These are phyloP conservation scores for Odontophorus gujanensis DNA, from an alignment of 2,113 vertebrate species.

Conservation along the genomic window DNA sequence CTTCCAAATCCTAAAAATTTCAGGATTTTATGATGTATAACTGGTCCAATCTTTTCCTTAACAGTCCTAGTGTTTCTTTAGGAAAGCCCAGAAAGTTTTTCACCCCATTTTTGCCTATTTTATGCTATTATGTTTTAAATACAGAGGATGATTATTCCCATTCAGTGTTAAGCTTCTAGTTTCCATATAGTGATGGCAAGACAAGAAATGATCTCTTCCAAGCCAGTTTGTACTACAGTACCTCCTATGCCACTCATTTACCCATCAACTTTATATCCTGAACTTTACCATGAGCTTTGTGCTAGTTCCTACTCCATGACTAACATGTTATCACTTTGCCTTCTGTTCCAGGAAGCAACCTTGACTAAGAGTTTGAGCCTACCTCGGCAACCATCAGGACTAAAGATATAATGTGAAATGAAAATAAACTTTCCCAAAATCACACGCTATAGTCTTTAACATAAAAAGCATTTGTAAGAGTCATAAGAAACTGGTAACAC, in stretches of 20 bases:
- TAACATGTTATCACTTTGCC: background rate
- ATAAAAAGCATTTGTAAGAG: background rate
- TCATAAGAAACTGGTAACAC: rapidly evolving
- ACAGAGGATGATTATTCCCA: background rate
- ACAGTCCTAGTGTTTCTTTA: background rate
- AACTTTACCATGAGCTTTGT: background rate
- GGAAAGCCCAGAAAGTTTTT: background rate
- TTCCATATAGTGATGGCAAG: background rate
- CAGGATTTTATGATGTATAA: background rate
- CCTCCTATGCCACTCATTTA: background rate
- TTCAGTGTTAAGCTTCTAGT: background rate
- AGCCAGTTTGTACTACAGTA: background rate
- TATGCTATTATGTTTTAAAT: background rate
- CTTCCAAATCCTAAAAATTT: too few relatives aligned
- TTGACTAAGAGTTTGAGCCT: background rate
- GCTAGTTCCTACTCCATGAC: background rate
- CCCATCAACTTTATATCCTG: background rate
- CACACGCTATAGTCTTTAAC: background rate
- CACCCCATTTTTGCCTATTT: background rate
- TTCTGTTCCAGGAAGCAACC: background rate
- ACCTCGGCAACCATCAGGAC: background rate
- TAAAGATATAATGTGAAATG: background rate
- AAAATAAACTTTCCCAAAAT: background rate
- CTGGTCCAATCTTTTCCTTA: background rate
- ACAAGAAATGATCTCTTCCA: background rate